Evolutionary conservation across 2,797 vertebrate species (phyloP), one percentile per base, ranked within the genome.

Genomic region (Champsocephalus gunnari): DNA sequence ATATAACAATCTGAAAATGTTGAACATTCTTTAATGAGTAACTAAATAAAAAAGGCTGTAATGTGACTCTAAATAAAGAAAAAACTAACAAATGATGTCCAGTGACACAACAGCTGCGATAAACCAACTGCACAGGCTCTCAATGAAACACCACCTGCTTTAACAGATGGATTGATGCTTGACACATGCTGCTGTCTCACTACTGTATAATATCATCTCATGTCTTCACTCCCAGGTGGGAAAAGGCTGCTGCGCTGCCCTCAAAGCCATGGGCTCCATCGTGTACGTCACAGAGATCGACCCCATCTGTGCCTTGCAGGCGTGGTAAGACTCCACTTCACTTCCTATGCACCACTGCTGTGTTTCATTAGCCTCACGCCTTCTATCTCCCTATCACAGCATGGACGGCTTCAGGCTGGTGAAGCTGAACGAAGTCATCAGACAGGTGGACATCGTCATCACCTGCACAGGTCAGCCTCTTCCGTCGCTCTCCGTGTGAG

Each of bases 321-420:
- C 98, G 81, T 99, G 98, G 98, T 99, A 88, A 93, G 96, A 59
- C 51, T 60, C 19, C 0, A 2, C 51, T 19, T 0, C 7, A 3
- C 50, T 61, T 49, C 14, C 19, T 1, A 10, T 14, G 19, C 0
- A 4, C 44, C 12, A 0, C 24, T 0, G 17, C 48, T 5, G 1
- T 2, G 1, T 17, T 1, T 0, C 41, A 11, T 57, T 24, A 7
- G 17, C 73, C 45, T 80, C 3, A 71, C 1, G 4, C 38, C 19
- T 21, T 47, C 24, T 32, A 1, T 19, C 21, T n/a, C 44, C 21
- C 9, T 1, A 14, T 19, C 2, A 0, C 92, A 99, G 98, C 93
- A 99, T 99, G 98, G 98, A 99, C 17, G 98, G 98, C 66, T 99
- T 99, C 93, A 94, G 98, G 79, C 96, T 99, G 94, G 97, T 99